Evolutionary conservation across 2,797 vertebrate species (phyloP).

Genomic region (Protonibea diacanthus): DNA sequence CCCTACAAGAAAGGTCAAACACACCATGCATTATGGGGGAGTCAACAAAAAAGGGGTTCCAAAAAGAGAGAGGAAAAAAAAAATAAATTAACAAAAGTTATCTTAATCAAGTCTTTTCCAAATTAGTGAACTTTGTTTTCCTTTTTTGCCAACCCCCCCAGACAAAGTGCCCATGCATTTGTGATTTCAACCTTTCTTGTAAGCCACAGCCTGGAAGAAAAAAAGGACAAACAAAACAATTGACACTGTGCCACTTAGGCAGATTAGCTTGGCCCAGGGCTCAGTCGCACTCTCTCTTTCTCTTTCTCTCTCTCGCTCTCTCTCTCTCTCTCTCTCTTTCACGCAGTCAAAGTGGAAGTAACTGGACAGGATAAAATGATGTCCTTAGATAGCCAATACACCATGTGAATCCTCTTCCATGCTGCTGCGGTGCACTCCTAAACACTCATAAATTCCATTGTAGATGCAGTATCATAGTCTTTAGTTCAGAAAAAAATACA

Average conservation of each 20-base stretch:
- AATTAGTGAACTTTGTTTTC: constrained; percentile 79
- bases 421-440: constrained; percentile 54
- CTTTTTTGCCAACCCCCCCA: constrained; percentile 90
- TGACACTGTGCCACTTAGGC: constrained; percentile 75
- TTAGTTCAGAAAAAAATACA: constrained; percentile 64
- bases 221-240: constrained; percentile 79
- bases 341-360: constrained; percentile 59
- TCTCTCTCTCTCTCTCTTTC: constrained; percentile 36
- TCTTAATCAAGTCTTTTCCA: constrained; percentile 77
- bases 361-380: constrained; percentile 62
- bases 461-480: constrained; percentile 59
- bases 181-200: constrained; percentile 99
- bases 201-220: constrained; percentile 93
- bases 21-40: constrained; percentile 99
- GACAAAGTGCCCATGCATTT: constrained; percentile 98
- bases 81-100: constrained; percentile 78
- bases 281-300: constrained; percentile 48
- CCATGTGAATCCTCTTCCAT: constrained; percentile 67
- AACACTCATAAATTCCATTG: constrained; percentile 59
- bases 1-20: constrained; percentile 99
- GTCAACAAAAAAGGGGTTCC: constrained; percentile 93
- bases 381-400: constrained; percentile 72
- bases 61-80: constrained; percentile 85
- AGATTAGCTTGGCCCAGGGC: constrained; percentile 69
- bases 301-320: constrained; percentile 25